A percentile compares a stretch with the other conserved stretches of the same genome.
These are phyloP conservation scores for Hippocampus guttulatus DNA, from an alignment of 2,113 vertebrate species.

Conservation along the genomic window DNA sequence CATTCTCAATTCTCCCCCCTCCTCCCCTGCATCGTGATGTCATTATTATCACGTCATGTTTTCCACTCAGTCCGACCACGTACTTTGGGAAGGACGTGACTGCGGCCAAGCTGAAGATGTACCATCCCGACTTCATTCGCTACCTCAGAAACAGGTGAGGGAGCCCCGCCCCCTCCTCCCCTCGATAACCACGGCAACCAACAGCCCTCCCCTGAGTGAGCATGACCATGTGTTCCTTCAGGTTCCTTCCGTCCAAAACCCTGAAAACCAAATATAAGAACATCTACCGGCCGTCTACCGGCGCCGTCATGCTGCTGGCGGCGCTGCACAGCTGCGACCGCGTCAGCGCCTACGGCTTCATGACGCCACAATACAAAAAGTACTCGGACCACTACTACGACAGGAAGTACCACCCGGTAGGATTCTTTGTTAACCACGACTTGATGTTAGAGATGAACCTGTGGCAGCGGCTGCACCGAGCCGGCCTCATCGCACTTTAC, in stretches of 20 bases:
- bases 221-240: constrained; percentile 25
- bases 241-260: constrained; percentile 64
- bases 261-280: constrained; percentile 43
- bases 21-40: not conserved
- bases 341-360: constrained; percentile 79
- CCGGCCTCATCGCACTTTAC: constrained; percentile 68
- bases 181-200: not conserved
- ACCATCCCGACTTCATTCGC: constrained; percentile 78
- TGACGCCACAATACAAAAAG: constrained; percentile 69
- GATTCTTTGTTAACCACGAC: constrained; percentile 75
- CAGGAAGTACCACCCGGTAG: constrained; percentile 19
- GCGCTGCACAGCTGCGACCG: constrained; percentile 78
- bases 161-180: not conserved
- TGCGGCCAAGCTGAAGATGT: constrained; percentile 73
- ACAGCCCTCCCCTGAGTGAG: not conserved
- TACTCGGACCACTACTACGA: constrained; percentile 79
- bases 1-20: too few relatives aligned
- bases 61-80: constrained; percentile 49
- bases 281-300: constrained; percentile 76
- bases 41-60: not conserved
- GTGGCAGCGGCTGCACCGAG: constrained; percentile 72
- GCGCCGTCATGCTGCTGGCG: constrained; percentile 76
- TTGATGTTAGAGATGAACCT: constrained; percentile 66
- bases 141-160: constrained; percentile 80
- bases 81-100: constrained; percentile 71